Base-by-base conservation (phyloP, 1,140 invertebrate genomes). In the Aleiodes sp. region DNA sequence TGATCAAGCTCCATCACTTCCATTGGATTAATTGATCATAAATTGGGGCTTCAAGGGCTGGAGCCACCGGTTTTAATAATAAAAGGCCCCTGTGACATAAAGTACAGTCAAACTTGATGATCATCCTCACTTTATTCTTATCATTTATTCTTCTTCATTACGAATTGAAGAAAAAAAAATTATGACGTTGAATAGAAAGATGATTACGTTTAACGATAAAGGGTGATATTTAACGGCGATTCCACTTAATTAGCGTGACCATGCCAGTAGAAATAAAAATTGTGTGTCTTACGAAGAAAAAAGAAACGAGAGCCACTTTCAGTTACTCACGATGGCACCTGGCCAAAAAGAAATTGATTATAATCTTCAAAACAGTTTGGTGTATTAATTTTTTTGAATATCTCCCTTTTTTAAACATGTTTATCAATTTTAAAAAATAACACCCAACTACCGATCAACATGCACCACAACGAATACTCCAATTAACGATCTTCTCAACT, bases 241-340 rank as follows among this genome's bases (percentile, higher is more conserved):
- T 73, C 62, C 43, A 74, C 68, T 77, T 80, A 80, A 81, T 81
- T 80, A 75, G 72, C 76, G 75, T 81, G 75, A 81, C 78, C 74
- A 69, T 63, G 29, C 19, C 2, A 59, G 29, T 59, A 73, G 78
- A 77, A 75, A 70, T n/a, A 14, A 43, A 43, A 52, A 52, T 52
- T 52, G 46, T 21, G 6, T 16, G 37, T 68, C 31, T 72, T 63
- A 41, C 63, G 68, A 71, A 73, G 70, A 65, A 67, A 52, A 63
- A 72, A 64, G 39, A 57, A 29, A 7, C 35, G 14, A 59, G n/a
- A 75, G 72, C 70, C 72, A 70, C 69, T 72, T 67, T 72, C 62
- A 68, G 78, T n/a, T 78, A 43, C 70, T 70, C 74, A 21, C 12
- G 4, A 31, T 56, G 43, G 61, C 72, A 73, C 72, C 72, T 73